These are phyloP conservation scores for Apodemia hepburni DNA, from an alignment of 2,888 invertebrate species.

Conservation along the genomic window DNA sequence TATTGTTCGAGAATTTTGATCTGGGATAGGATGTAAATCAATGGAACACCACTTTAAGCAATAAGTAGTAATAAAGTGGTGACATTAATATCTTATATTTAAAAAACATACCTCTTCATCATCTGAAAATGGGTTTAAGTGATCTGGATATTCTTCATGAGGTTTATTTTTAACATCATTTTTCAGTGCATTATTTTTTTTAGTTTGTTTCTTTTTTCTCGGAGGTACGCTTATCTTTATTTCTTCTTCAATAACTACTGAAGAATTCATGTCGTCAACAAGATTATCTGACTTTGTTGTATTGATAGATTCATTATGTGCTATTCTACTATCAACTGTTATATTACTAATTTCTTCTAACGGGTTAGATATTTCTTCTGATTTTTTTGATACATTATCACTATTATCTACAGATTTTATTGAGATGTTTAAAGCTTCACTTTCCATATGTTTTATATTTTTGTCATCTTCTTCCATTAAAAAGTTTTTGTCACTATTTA, in stretches of 20 bases:
- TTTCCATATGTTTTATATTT: constrained; percentile 35
- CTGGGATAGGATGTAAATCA: no score
- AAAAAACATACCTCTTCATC: constrained; percentile 57
- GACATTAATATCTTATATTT: no score
- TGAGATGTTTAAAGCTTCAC: constrained; percentile 36
- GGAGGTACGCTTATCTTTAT: constrained; percentile 64
- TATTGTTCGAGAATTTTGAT: no score
- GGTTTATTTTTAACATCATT: constrained; percentile 15
- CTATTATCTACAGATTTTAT: constrained; percentile 30
- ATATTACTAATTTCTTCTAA: constrained; percentile 49
- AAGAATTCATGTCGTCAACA: constrained; percentile 34
- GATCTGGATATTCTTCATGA: constrained; percentile 83
- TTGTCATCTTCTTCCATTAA: constrained; percentile 35
- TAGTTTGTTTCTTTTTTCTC: constrained; percentile 56
- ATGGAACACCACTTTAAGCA: no score
- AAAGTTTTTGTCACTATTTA: constrained; percentile 40
- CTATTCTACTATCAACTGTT: constrained; percentile 65
- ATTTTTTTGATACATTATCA: constrained; percentile 26
- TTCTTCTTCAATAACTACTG: constrained; percentile 43
- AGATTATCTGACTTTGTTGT: constrained; percentile 31
- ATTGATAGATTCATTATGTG: constrained; percentile 41
- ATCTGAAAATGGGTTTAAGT: constrained; percentile 91
- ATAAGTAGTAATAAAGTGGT: no score
- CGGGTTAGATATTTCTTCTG: constrained; percentile 15
- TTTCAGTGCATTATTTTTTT: constrained; percentile 7